These are phyloP conservation scores for Agapostemon virescens DNA, from an alignment of 2,888 invertebrate genomes.

Conservation along the genomic window DNA sequence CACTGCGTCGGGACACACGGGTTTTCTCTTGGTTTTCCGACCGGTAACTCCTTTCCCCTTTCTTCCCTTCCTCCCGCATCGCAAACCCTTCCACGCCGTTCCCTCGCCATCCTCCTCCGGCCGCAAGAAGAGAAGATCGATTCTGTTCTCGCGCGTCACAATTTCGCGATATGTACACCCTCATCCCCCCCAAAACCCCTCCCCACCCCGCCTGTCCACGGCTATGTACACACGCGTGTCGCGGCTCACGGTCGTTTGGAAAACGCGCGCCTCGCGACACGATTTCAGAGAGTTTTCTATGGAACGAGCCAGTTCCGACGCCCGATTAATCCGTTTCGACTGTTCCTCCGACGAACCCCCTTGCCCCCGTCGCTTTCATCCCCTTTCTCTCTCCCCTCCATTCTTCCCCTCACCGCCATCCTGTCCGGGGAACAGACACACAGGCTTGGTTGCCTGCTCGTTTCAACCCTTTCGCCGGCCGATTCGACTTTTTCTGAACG, in stretches of 20 bases:
- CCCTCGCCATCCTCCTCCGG: constrained; percentile 11
- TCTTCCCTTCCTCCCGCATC: neutral
- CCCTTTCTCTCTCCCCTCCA: neutral
- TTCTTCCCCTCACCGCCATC: neutral
- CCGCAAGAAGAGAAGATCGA: constrained; percentile 34
- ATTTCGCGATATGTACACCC: constrained; percentile 23
- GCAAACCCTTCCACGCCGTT: neutral
- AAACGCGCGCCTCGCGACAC: constrained; percentile 43
- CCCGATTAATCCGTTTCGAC: constrained; percentile 49
- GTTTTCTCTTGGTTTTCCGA: constrained; percentile 13
- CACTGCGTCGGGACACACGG: constrained; percentile 29
- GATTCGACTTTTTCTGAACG: constrained; percentile 2
- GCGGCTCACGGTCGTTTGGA: constrained; percentile 29
- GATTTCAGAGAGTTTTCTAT: constrained; percentile 39
- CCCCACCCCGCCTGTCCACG: neutral
- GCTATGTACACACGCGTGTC: constrained; percentile 55
- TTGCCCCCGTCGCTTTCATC: neutral
- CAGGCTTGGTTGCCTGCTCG: neutral
- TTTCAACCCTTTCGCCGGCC: neutral
- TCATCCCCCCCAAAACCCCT: neutral
- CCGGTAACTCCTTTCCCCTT: neutral
- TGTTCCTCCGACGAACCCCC: constrained; percentile 11
- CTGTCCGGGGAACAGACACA: neutral
- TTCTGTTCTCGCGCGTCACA: constrained; percentile 36
- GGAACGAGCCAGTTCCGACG: constrained; percentile 34